Evolutionary conservation across 2,113 vertebrate species (phyloP).

Genomic region (Lepus europaeus): DNA sequence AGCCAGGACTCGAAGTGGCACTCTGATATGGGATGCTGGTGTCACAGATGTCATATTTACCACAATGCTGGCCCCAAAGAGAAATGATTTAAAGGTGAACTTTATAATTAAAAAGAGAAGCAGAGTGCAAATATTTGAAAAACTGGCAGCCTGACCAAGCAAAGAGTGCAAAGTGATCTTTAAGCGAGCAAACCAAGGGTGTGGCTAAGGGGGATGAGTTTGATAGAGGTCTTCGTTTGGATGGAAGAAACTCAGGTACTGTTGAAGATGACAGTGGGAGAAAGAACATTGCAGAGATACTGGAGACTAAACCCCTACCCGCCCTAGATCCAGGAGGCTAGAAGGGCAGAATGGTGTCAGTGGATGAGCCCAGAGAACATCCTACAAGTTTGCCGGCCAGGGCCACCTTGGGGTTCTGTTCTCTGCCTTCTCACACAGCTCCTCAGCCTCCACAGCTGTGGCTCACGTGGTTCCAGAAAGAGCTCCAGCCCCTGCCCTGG

Average conservation of each 20-base stretch:
- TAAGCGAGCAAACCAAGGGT: not conserved
- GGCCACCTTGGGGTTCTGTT: not conserved
- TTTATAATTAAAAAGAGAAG: not conserved
- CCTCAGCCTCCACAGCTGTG: not conserved
- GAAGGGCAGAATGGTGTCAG: not conserved
- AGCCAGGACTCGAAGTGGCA: no score
- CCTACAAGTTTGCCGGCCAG: not conserved
- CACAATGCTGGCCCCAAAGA: no score
- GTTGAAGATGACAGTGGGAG: not conserved
- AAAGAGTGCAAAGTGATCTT: not conserved
- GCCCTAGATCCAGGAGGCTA: not conserved
- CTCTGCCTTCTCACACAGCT: not conserved
- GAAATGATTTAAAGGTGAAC: not conserved
- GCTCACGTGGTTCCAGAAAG: not conserved
- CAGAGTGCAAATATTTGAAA: not conserved
- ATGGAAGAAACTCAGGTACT: not conserved
- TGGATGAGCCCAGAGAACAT: no score
- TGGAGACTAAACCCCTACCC: not conserved
- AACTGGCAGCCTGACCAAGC: not conserved
- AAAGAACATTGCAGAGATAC: not conserved
- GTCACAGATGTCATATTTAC: no score
- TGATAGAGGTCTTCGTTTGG: not conserved
- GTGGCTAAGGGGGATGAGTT: not conserved
- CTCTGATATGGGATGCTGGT: no score
- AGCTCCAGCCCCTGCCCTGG: not conserved